A percentile compares a stretch with the other conserved stretches of the same genome.
Conservation (phyloP, 2,888 invertebrate genomes). For the Onthophagus sagittarius region DNA sequence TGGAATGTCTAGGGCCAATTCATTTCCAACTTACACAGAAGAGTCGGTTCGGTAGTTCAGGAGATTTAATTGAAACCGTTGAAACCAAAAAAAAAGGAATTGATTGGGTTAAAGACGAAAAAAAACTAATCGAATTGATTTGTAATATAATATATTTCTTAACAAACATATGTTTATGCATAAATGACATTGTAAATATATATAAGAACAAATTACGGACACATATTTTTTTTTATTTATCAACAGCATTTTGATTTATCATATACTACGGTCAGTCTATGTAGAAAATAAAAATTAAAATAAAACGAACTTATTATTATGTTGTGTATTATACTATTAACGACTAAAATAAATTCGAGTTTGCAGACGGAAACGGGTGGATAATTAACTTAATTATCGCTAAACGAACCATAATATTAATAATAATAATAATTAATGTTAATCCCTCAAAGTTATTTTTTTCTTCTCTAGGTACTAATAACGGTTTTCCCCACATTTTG, state of each 20-base stretch:
- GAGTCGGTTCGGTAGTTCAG: too few species aligned
- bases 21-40: too few species aligned
- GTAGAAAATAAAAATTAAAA: neutral
- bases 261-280: conserved; percentile 24
- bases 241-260: conserved; percentile 29
- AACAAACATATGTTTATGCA: conserved; percentile 10
- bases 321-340: neutral
- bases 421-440: neutral
- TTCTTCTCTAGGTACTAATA: neutral
- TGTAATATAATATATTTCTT: conserved; percentile 5
- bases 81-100: neutral
- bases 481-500: neutral
- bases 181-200: conserved; percentile 10
- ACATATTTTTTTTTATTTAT: conserved; percentile 24
- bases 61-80: neutral
- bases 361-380: neutral
- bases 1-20: neutral
- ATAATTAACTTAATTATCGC: neutral
- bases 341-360: neutral
- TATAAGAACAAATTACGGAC: conserved; percentile 30
- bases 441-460: neutral
- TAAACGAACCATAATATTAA: too few species aligned
- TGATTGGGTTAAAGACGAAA: neutral
- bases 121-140: neutral
- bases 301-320: neutral